A percentile compares a stretch with the other conserved stretches of the same genome.
Evolutionary conservation across 1,140 invertebrate genomes (phyloP).

Genomic region (Polypedilum vanderplanki): DNA sequence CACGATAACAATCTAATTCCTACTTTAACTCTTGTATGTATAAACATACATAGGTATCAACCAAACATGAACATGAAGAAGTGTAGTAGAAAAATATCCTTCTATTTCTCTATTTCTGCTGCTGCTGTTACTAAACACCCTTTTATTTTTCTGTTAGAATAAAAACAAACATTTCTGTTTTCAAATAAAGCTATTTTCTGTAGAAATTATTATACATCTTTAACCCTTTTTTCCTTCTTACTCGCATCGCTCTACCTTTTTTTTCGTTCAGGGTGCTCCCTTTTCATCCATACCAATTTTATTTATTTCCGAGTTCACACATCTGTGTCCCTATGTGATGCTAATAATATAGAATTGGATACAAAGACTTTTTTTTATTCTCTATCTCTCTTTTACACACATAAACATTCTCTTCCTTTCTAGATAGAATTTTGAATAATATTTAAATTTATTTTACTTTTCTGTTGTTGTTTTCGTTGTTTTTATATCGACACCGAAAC

Average conservation of each 20-base stretch:
- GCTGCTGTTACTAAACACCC: no score
- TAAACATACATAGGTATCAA: neutral
- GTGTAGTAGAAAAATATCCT: neutral
- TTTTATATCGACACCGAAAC: neutral
- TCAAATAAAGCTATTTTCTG: constrained; percentile 7
- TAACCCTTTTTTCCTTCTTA: constrained; percentile 12
- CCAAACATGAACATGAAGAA: neutral
- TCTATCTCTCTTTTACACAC: neutral
- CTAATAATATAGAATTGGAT: neutral
- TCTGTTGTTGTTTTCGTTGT: neutral
- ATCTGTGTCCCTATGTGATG: neutral
- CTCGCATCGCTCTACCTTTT: neutral
- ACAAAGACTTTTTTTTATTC: neutral
- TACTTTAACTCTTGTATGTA: neutral
- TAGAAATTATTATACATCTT: constrained; percentile 20
- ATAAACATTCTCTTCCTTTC: neutral
- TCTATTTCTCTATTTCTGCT: neutral
- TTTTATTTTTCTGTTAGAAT: neutral
- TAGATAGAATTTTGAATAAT: neutral
- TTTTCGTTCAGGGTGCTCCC: neutral
- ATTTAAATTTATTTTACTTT: constrained; percentile 5
- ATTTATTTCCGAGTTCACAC: constrained; percentile 17
- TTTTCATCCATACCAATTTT: constrained; percentile 1
- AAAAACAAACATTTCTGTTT: constrained; percentile 14
- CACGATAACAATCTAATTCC: constrained; percentile 6